Evolutionary conservation across 2,888 invertebrate species (phyloP), one percentile per base, ranked within the genome.

Genomic region (Tillus elongatus): DNA sequence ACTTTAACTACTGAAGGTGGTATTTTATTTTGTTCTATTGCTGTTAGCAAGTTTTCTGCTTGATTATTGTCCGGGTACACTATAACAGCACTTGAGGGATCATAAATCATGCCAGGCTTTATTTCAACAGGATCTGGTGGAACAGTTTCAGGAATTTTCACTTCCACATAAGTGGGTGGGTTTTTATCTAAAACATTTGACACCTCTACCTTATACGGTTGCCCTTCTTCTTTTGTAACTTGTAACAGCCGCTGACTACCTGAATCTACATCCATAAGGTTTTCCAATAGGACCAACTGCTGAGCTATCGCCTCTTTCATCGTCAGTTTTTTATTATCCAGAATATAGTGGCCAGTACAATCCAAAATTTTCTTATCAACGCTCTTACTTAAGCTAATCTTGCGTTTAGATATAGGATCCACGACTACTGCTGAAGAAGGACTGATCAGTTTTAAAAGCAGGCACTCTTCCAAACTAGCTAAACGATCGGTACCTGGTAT

Each of bases 401-500:
- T 75, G 56, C 82, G 77, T 35, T 76, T 77, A 39, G 76, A 78
- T 46, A 72, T 75, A 2, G 85, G 81, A 61, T 93, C 89, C 15
- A 88, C 64, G 1, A 93, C 88, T 35, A 77, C 67, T 9, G 86
- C 89, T 0, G 91, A 92, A 44, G 79, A 71, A 10, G 84, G 76
- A 64, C 92, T 84, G 30, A 96, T 83, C 13, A 96, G 79, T 57
- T 85, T 80, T 41, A 89, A 71, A 52, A 81, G 79, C 29, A 96
- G 71, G 49, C 93, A 89, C 62, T 93, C 92, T 60, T 86, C 81
- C 49, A 95, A 82, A 41, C 84, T 82, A 30, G 90, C 77, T 36
- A 83, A 68, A 47, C 88, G 73, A 59, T 91, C 90, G 3, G 91
- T 89, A 9, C 84, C 84, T 2, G 88, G 87, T 45, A 95, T 85